Evolutionary conservation across 2,113 vertebrate genomes (phyloP).

Genomic region (Accipiter cooperii): DNA sequence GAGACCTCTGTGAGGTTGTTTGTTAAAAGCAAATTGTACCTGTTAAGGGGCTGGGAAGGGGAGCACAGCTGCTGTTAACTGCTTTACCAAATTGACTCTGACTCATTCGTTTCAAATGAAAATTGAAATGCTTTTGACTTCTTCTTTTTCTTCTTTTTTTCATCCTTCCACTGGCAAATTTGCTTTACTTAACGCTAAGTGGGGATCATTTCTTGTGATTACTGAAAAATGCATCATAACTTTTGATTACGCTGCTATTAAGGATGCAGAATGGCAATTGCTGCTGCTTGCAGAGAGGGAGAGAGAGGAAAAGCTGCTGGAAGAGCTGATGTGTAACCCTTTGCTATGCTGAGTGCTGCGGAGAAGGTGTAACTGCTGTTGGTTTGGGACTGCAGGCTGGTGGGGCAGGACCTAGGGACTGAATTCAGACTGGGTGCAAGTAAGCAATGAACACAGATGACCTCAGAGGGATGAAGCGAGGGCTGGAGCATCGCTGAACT

Average conservation of each 20-base stretch:
- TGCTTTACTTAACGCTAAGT: constrained; percentile 75
- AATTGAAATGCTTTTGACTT: constrained; percentile 72
- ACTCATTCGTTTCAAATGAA: constrained; percentile 72
- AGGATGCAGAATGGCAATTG: constrained; percentile 65
- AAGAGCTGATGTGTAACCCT: constrained; percentile 48
- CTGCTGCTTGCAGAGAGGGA: constrained; percentile 38
- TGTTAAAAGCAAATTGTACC: constrained; percentile 78
- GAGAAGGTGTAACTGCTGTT: background rate
- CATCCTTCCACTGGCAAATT: constrained; percentile 58
- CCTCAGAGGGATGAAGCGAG: background rate
- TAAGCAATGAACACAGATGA: background rate
- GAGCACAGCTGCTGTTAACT: constrained; percentile 63
- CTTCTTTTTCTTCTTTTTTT: constrained; percentile 16
- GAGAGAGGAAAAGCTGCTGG: constrained; percentile 12
- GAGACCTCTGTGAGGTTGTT: constrained; percentile 67
- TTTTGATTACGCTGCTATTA: constrained; percentile 74
- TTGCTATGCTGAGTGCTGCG: background rate
- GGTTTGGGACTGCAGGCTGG: background rate
- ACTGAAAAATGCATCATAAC: constrained; percentile 78
- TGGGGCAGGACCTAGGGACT: background rate
- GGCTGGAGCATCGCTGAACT: background rate
- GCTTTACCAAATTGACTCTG: constrained; percentile 72
- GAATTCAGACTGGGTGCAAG: background rate
- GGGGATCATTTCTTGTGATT: constrained; percentile 77
- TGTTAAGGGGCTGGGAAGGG: constrained; percentile 61